Conservation (phyloP, 2,888 invertebrate genomes). For the Aphelenchoides bicaudatus region DNA sequence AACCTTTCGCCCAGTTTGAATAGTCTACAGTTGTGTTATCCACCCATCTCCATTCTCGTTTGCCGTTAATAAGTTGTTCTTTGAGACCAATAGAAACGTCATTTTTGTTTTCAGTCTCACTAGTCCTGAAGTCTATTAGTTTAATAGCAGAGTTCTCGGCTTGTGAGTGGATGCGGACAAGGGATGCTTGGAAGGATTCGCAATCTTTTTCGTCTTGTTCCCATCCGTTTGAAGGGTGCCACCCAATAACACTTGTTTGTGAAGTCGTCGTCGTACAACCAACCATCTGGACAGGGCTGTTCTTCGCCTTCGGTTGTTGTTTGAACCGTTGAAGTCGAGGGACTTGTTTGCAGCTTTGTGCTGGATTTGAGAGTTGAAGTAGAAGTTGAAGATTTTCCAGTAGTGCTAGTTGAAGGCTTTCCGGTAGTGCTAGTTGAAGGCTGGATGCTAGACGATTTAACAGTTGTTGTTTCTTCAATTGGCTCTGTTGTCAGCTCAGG, state of each 20-base stretch:
- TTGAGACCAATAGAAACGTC: constrained; percentile 9
- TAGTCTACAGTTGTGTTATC: not conserved
- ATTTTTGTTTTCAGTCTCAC: not conserved
- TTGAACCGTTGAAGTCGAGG: not conserved
- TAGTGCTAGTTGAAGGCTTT: no score
- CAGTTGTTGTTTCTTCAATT: constrained; percentile 2
- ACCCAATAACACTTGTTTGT: constrained; percentile 10
- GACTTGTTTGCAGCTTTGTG: no score
- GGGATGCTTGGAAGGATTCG: not conserved
- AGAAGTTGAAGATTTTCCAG: no score
- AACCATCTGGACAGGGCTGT: not conserved
- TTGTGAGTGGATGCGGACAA: not conserved
- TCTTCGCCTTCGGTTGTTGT: not conserved
- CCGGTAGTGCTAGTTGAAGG: not conserved
- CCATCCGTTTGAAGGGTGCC: not conserved
- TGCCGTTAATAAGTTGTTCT: not conserved
- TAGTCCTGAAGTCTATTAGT: not conserved
- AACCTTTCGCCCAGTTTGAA: not conserved
- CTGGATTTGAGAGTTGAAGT: no score
- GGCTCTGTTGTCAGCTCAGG: not conserved
- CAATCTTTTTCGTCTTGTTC: not conserved
- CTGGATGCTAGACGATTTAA: not conserved
- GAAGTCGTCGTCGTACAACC: not conserved
- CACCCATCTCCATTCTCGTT: not conserved
- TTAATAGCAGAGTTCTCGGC: not conserved